These are phyloP conservation scores for Aphidius gifuensis DNA, from an alignment of 1,140 invertebrate genomes.

Conservation along the genomic window DNA sequence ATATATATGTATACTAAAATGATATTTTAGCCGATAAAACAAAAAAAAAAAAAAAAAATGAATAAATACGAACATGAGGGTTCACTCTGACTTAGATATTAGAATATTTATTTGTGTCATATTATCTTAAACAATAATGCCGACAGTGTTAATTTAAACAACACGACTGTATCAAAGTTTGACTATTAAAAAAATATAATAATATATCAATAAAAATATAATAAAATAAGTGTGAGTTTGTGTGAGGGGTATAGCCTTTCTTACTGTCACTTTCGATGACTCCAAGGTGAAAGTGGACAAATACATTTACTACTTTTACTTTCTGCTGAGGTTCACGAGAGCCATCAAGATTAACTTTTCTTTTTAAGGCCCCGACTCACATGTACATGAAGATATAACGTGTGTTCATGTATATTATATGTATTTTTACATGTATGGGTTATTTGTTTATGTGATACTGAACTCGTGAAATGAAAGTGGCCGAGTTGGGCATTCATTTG, in stretches of 20 bases:
- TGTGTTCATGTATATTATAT: constrained; percentile 29
- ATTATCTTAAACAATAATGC: background rate
- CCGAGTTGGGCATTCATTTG: too few relatives aligned
- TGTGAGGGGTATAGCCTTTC: background rate
- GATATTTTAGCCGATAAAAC: too few relatives aligned
- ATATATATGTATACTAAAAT: too few relatives aligned
- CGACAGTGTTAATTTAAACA: too few relatives aligned
- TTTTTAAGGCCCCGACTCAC: constrained; percentile 20
- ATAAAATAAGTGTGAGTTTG: too few relatives aligned
- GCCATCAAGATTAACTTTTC: constrained; percentile 32
- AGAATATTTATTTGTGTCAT: background rate
- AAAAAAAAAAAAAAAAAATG: constrained; percentile 4
- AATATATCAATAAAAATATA: too few relatives aligned
- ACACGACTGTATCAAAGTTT: too few relatives aligned
- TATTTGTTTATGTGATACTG: background rate
- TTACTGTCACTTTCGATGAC: constrained; percentile 32
- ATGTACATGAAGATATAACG: constrained; percentile 29
- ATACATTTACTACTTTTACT: constrained; percentile 40
- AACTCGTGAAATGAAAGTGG: background rate
- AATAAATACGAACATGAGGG: background rate
- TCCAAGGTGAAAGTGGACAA: constrained; percentile 34
- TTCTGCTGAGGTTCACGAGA: constrained; percentile 31
- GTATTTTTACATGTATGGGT: background rate
- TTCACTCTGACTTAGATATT: background rate
- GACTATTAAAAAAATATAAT: too few relatives aligned